Evolutionary conservation across 2,888 invertebrate genomes (phyloP).

Genomic region (Elegia similella): DNA sequence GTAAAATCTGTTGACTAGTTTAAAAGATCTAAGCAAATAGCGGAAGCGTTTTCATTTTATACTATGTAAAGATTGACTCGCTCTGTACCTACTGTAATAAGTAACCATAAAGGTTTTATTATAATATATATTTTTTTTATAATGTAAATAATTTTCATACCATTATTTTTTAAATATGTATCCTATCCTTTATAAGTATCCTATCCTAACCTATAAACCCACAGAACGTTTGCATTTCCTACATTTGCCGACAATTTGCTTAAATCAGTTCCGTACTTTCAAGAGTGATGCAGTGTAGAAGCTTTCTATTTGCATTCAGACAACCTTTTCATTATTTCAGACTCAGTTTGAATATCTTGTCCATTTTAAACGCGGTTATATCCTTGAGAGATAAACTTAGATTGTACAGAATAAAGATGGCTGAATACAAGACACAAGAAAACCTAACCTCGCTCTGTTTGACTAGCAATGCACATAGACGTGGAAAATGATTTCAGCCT

Average conservation of each 20-base stretch:
- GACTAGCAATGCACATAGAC: slow-evolving; percentile 28
- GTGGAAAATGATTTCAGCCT: slow-evolving; percentile 31
- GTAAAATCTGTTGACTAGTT: too few relatives aligned
- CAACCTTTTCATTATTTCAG: neutral
- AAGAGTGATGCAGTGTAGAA: neutral
- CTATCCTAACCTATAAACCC: too few relatives aligned
- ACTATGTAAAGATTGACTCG: too few relatives aligned
- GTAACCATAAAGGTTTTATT: too few relatives aligned
- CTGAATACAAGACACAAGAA: slow-evolving; percentile 18
- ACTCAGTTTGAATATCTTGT: neutral
- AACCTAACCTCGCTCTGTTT: slow-evolving; percentile 20
- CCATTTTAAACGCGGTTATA: neutral
- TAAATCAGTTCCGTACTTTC: neutral
- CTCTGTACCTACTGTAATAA: too few relatives aligned
- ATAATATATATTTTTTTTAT: too few relatives aligned
- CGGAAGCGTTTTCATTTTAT: too few relatives aligned
- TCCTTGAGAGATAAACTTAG: neutral
- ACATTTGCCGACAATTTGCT: neutral
- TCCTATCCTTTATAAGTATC: too few relatives aligned
- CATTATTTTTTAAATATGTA: too few relatives aligned
- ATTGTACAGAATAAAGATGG: neutral
- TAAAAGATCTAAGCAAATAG: too few relatives aligned
- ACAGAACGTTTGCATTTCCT: neutral
- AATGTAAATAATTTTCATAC: too few relatives aligned
- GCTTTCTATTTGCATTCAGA: neutral